Evolutionary conservation across 2,888 invertebrate species (phyloP), one percentile per base, ranked within the genome.

Genomic region (Rhopalosiphum nymphaeae): DNA sequence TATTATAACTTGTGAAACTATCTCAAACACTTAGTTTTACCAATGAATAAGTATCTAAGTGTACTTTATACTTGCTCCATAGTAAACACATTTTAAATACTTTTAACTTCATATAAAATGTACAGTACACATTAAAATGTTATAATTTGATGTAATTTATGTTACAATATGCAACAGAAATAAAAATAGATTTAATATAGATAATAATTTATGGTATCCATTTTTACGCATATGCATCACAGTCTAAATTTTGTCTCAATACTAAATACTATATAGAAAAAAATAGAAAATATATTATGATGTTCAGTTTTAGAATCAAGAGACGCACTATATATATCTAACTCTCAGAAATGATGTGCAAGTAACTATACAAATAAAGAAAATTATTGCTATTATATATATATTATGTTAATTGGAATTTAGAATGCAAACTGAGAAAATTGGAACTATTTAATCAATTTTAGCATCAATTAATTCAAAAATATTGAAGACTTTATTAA

Each of bases 1-100:
- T 21, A 84, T 84, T 91, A 56, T 56, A 84, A 91, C 91, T 91
- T 84, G 84, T 56, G 29, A 21, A 91, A 84, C 84, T 91, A 91
- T 91, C 42, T 84, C 84, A 29, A 29, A 67, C 56, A 44, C 53
- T 91, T 56, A 91, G 53, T 56, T 1, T 3, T 91, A 56, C 42
- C 29, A 21, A 42, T 26, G 56, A 56, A 91, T 11, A 42, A 13
- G 44, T 78, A n/a, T 7, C 16, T 36, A 49, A 26, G 36, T 91
- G 91, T 84, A 91, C 42, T 84, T 91, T 56, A 21, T 84, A 84
- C 25, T 90, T 53, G 53, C 78, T 78, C 7, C 78, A 78, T 36
- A 26, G 36, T 49, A 36, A 36, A 53, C 42, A 53, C 42, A 53
- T 25, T 91, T 36, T 2, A 29, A 91, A 53, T 53, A 46, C 29